Evolutionary conservation across 1,140 invertebrate species (phyloP).

Genomic region (Dendroctonus ponderosae): DNA sequence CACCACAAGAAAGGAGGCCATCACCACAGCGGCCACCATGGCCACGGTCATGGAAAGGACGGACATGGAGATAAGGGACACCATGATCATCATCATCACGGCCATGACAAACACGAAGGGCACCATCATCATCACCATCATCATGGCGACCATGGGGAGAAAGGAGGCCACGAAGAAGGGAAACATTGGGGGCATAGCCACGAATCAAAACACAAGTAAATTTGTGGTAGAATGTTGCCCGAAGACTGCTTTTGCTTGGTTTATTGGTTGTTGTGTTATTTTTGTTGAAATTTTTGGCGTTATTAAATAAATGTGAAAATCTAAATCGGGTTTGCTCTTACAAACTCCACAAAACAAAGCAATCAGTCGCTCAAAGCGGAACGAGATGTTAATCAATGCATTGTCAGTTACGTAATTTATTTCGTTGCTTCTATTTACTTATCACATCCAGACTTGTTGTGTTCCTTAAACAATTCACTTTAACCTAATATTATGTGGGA

Average conservation of each 20-base stretch:
- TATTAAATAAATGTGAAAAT: too few relatives aligned
- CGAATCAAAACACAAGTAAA: constrained; percentile 1
- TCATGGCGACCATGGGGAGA: constrained; percentile 64
- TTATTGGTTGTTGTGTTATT: constrained; percentile 3
- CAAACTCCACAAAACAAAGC: too few relatives aligned
- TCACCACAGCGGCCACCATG: constrained; percentile 65
- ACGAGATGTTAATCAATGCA: too few relatives aligned
- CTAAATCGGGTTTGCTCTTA: too few relatives aligned
- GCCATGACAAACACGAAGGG: constrained; percentile 70
- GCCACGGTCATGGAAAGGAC: constrained; percentile 65
- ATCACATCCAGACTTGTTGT: too few relatives aligned
- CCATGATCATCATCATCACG: constrained; percentile 70
- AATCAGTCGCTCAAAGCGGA: too few relatives aligned
- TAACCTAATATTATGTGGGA: too few relatives aligned
- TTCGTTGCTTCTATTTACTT: too few relatives aligned
- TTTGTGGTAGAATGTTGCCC: not conserved
- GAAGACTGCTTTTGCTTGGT: constrained; percentile 1
- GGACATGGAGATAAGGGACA: constrained; percentile 71
- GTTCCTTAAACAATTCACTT: too few relatives aligned
- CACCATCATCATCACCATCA: constrained; percentile 66
- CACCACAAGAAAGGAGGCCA: constrained; percentile 68
- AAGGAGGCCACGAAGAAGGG: constrained; percentile 61
- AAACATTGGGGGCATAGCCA: constrained; percentile 56
- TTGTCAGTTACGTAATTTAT: too few relatives aligned
- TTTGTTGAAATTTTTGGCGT: too few relatives aligned